phyloP scores from a whole-genome alignment of 2,797 vertebrate species.

The Malurus splendens region DNA sequence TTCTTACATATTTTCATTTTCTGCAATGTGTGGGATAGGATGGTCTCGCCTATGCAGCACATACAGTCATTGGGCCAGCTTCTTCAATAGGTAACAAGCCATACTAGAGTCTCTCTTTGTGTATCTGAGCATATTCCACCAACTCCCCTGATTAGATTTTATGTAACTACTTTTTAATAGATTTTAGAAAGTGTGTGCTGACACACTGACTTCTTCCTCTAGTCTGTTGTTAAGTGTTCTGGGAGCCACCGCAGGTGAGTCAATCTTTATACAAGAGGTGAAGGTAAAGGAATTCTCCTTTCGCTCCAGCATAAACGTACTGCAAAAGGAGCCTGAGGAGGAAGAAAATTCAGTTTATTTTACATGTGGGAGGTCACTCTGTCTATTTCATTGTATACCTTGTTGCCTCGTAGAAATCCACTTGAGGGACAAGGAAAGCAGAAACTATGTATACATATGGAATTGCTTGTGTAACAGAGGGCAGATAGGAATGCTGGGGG shows the following conservation, averaged over 20 bases:
- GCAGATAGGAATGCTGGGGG: not conserved
- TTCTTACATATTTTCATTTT: not conserved
- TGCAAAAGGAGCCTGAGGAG: not conserved
- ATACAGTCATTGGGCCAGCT: not conserved
- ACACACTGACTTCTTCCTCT: not conserved
- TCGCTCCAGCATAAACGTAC: not conserved
- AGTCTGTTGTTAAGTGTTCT: not conserved
- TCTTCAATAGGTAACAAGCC: not conserved
- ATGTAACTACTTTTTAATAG: not conserved
- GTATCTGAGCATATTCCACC: not conserved
- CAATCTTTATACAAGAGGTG: not conserved
- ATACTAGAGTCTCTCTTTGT: not conserved
- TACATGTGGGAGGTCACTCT: not conserved
- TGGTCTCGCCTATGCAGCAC: fast-evolving
- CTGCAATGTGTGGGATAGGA: not conserved
- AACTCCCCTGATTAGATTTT: fast-evolving
- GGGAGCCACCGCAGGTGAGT: not conserved
- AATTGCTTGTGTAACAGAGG: not conserved
- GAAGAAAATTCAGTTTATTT: not conserved
- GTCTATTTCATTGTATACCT: not conserved
- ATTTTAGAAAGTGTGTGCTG: not conserved
- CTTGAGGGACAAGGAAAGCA: not conserved
- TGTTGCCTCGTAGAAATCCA: not conserved
- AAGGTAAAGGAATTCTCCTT: not conserved
- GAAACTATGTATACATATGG: fast-evolving